phyloP scores from a whole-genome alignment of 2,797 vertebrate species.

The Hyperoplus lanceolatus region DNA sequence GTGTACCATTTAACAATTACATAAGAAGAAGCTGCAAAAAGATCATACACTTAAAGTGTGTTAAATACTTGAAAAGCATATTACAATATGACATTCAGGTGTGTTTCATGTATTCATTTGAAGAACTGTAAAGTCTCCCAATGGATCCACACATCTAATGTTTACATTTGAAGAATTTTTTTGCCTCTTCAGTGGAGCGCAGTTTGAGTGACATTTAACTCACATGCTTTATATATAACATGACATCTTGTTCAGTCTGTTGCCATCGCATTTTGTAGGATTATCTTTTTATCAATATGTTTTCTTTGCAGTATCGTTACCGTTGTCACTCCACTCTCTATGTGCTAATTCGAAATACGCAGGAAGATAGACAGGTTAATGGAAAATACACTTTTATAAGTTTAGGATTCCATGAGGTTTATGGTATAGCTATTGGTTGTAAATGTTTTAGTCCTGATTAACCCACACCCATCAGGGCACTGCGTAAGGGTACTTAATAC shows the following conservation, averaged over 20 bases:
- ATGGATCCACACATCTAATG: not conserved
- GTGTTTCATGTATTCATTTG: too few relatives aligned
- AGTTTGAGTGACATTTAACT: not conserved
- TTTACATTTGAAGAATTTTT: not conserved
- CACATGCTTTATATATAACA: not conserved
- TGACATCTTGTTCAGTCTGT: not conserved
- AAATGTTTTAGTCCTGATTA: constrained; percentile 1
- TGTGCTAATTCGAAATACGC: too few relatives aligned
- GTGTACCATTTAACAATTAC: not conserved
- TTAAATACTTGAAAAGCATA: not conserved
- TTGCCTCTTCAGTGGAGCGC: not conserved
- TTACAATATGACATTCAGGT: not conserved
- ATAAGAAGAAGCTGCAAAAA: not conserved
- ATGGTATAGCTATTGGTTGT: not conserved
- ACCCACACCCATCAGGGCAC: not conserved
- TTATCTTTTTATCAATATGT: not conserved
- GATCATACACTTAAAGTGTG: not conserved
- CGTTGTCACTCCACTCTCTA: too few relatives aligned
- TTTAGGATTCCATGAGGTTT: not conserved
- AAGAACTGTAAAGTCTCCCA: not conserved
- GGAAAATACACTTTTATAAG: not conserved
- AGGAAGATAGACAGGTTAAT: too few relatives aligned
- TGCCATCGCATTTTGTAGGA: not conserved
- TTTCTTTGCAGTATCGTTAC: not conserved
- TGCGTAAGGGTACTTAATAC: not conserved